These are phyloP conservation scores for Leptonema lineaticorne DNA, from an alignment of 1,140 invertebrate species.

Conservation along the genomic window DNA sequence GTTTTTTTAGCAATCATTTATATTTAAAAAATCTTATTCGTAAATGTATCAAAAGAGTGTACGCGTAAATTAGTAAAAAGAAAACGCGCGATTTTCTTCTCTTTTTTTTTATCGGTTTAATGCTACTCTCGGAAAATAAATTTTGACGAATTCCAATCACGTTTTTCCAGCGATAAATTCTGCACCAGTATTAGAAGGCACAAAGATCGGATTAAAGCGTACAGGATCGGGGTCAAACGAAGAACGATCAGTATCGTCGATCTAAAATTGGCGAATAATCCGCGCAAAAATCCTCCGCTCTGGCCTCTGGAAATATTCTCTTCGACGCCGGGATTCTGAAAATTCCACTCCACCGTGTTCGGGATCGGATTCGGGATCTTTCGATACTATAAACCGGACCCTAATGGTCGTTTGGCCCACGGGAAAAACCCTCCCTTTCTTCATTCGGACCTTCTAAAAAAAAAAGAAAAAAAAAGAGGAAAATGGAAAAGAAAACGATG, in stretches of 20 bases:
- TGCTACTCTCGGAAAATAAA: too few relatives aligned
- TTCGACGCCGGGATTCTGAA: not conserved
- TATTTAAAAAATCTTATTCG: too few relatives aligned
- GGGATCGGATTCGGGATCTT: slow-evolving; percentile 6
- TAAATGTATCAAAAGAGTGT: too few relatives aligned
- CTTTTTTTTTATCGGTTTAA: too few relatives aligned
- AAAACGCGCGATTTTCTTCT: too few relatives aligned
- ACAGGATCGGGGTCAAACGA: not conserved
- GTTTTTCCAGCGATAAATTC: too few relatives aligned
- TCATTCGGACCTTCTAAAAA: slow-evolving; percentile 8
- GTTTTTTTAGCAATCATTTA: too few relatives aligned
- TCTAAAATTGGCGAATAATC: not conserved
- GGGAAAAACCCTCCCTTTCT: slow-evolving; percentile 13
- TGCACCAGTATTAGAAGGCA: too few relatives aligned
- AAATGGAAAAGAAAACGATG: not conserved
- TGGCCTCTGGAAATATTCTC: not conserved
- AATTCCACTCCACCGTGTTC: slow-evolving; percentile 13
- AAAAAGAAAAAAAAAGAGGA: too few relatives aligned
- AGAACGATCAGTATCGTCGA: not conserved
- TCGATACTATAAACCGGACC: slow-evolving; percentile 17
- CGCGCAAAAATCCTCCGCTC: not conserved
- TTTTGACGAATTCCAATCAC: not conserved
- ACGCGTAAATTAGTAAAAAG: too few relatives aligned
- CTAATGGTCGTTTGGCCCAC: slow-evolving; percentile 13
- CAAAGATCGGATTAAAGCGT: not conserved